Evolutionary conservation across 2,888 invertebrate genomes (phyloP).

Genomic region (Ormia ochracea): DNA sequence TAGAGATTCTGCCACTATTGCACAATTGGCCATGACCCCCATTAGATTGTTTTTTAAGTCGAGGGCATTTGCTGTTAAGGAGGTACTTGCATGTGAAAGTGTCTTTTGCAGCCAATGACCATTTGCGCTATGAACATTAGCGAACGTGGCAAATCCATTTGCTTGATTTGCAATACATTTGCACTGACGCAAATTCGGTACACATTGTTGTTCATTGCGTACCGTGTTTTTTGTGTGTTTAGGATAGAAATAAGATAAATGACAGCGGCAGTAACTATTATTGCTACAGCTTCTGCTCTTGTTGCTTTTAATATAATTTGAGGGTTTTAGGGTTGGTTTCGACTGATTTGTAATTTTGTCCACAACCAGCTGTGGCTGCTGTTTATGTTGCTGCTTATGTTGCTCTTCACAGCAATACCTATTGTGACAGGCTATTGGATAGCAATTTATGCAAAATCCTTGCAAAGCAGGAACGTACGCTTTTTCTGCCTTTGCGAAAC

Average conservation of each 20-base stretch:
- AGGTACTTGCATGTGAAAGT: constrained; percentile 39
- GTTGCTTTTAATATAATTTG: constrained; percentile 36
- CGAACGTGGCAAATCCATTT: constrained; percentile 14
- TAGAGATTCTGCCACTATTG: constrained; percentile 36
- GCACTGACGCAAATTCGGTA: constrained; percentile 11
- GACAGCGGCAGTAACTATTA: constrained; percentile 43
- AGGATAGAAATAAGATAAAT: constrained; percentile 37
- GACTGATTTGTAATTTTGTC: constrained; percentile 21
- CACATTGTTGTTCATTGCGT: constrained; percentile 42
- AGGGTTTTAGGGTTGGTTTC: constrained; percentile 19
- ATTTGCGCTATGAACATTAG: constrained; percentile 4
- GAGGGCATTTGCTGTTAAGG: constrained; percentile 53
- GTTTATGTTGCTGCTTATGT: constrained; percentile 23
- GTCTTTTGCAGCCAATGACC: constrained; percentile 38
- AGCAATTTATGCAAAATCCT: constrained; percentile 57
- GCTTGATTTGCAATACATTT: constrained; percentile 14
- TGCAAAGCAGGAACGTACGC: constrained; percentile 47
- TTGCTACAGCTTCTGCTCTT: constrained; percentile 49
- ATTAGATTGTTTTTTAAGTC: constrained; percentile 49
- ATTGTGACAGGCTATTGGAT: constrained; percentile 49
- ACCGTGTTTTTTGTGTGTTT: constrained; percentile 58
- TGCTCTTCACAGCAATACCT: constrained; percentile 42
- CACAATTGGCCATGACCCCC: constrained; percentile 52
- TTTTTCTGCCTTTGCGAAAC: constrained; percentile 60
- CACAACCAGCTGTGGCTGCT: constrained; percentile 7